A percentile compares a stretch with the other conserved stretches of the same genome.
These are phyloP conservation scores for Peribatodes rhomboidaria DNA, from an alignment of 2,888 invertebrate species.

Conservation along the genomic window DNA sequence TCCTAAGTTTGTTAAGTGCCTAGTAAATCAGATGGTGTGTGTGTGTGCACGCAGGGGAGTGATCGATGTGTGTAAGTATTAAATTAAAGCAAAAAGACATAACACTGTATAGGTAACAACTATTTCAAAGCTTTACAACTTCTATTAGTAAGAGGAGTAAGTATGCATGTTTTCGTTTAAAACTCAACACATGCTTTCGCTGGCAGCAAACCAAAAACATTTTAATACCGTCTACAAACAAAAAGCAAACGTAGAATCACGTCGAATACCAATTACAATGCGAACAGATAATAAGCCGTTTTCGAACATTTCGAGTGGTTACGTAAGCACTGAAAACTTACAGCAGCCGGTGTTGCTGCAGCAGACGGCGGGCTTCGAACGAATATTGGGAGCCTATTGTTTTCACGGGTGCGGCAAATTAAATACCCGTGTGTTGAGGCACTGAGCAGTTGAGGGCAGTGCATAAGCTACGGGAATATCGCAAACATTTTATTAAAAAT, in stretches of 20 bases:
- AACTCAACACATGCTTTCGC: too few species aligned
- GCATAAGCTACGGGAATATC: background rate
- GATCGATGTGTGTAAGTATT: too few species aligned
- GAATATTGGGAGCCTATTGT: conserved; percentile 72
- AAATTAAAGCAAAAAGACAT: too few species aligned
- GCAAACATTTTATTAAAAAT: background rate
- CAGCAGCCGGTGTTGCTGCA: conserved; percentile 46
- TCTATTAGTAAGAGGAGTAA: too few species aligned
- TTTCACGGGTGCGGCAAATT: conserved; percentile 79
- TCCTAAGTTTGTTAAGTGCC: too few species aligned
- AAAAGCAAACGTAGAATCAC: background rate
- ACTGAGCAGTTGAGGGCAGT: conserved; percentile 12
- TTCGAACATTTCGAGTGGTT: conserved; percentile 12
- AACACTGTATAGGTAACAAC: too few species aligned
- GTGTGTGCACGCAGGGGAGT: too few species aligned
- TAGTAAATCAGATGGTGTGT: too few species aligned
- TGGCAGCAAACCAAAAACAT: background rate
- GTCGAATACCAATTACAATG: background rate
- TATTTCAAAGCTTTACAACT: too few species aligned
- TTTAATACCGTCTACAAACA: background rate
- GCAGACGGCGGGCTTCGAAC: conserved; percentile 62
- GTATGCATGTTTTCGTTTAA: too few species aligned
- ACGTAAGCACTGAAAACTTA: conserved; percentile 30
- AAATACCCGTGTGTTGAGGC: conserved; percentile 75
- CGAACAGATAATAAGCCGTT: conserved; percentile 6